Evolutionary conservation across 1,140 invertebrate genomes (phyloP).

Genomic region (Paracyclopina nana): DNA sequence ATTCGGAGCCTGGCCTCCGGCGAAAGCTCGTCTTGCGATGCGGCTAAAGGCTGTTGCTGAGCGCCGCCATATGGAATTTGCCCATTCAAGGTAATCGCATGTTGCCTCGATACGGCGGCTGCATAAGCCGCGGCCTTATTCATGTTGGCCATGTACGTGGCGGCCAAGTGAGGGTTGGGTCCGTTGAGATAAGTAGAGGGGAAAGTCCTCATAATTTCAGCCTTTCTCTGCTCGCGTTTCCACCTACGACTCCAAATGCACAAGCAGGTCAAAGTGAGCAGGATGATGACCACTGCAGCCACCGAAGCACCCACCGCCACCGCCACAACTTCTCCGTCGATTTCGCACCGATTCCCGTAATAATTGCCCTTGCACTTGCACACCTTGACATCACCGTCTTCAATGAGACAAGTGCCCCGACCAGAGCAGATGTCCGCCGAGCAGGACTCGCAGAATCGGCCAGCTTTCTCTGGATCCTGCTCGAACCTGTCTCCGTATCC

Average conservation of each 20-base stretch:
- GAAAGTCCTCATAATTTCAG: too few species aligned
- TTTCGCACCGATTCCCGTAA: slow-evolving; percentile 65
- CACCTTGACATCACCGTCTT: slow-evolving; percentile 27
- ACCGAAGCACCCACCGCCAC: slow-evolving; percentile 72
- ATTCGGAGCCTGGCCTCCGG: too few species aligned
- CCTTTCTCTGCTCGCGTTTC: too few species aligned
- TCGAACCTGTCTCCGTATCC: slow-evolving; percentile 39
- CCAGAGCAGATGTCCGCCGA: slow-evolving; percentile 47
- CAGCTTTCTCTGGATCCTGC: slow-evolving; percentile 39
- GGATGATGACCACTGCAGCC: slow-evolving; percentile 64
- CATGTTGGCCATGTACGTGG: too few species aligned
- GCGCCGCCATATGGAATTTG: too few species aligned
- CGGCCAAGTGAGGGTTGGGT: too few species aligned
- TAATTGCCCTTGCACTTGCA: slow-evolving; percentile 57
- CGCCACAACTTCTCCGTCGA: slow-evolving; percentile 72
- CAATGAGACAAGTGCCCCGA: slow-evolving; percentile 57
- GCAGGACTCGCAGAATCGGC: slow-evolving; percentile 52
- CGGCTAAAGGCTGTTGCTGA: too few species aligned
- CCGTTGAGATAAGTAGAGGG: too few species aligned
- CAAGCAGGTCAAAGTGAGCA: slow-evolving; percentile 58
- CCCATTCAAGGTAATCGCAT: too few species aligned
- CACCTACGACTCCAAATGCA: slow-evolving; percentile 87
- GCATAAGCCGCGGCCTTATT: too few species aligned
- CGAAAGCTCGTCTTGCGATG: too few species aligned
- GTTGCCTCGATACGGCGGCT: too few species aligned